phyloP scores from a whole-genome alignment of 2,797 vertebrate species.

The Spatula clypeata region DNA sequence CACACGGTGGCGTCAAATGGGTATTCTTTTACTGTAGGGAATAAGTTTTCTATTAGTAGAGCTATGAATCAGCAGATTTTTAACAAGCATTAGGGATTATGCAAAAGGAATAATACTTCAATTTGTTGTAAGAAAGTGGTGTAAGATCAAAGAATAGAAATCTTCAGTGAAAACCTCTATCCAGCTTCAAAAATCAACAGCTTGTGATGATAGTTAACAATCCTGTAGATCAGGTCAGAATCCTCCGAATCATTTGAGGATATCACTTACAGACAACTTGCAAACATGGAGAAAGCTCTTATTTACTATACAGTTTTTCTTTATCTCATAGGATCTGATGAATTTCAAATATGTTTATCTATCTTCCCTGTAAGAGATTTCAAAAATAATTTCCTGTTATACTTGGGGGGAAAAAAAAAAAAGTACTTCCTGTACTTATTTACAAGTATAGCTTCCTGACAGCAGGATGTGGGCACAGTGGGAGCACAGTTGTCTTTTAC shows the following conservation, averaged over 20 bases:
- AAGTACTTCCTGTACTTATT: too few species aligned
- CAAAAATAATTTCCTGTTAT: neutral
- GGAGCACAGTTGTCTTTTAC: neutral
- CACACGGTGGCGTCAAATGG: neutral
- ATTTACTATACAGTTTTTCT: neutral
- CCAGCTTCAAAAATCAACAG: neutral
- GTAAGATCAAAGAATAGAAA: neutral
- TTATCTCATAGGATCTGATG: neutral
- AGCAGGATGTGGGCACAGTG: neutral
- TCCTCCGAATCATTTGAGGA: neutral
- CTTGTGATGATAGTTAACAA: neutral
- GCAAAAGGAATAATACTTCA: neutral
- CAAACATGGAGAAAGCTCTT: neutral
- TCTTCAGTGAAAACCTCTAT: neutral
- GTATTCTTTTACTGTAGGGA: neutral
- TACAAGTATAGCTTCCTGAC: neutral
- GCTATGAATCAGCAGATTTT: neutral
- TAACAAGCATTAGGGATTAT: neutral
- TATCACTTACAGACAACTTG: neutral
- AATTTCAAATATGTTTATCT: neutral
- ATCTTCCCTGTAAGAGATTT: neutral
- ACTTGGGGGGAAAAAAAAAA: too few species aligned
- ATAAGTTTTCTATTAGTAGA: neutral
- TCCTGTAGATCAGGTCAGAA: fast-evolving
- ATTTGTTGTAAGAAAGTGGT: neutral